These are phyloP conservation scores for Chrysochloris asiatica DNA, from an alignment of 2,113 vertebrate species.

Conservation along the genomic window DNA sequence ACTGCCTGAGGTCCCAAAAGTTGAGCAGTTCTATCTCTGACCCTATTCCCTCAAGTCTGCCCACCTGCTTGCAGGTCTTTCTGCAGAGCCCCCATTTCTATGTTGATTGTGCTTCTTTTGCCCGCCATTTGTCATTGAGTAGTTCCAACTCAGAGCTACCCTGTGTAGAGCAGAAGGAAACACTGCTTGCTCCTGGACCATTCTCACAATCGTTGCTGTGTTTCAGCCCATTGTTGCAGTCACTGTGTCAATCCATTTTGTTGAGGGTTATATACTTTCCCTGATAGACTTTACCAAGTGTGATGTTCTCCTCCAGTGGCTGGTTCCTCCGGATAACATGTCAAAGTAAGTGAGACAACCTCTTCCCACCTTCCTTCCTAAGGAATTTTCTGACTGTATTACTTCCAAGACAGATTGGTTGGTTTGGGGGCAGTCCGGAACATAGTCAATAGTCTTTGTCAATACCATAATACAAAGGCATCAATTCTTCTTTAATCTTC, in stretches of 20 bases:
- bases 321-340: no score
- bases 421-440: no score
- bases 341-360: no score
- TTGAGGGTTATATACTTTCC: neutral
- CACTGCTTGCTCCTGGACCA: neutral
- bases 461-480: no score
- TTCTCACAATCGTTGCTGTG: neutral
- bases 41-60: neutral
- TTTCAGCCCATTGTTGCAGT: neutral
- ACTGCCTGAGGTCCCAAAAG: no score
- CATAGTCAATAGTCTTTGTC: no score
- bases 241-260: neutral
- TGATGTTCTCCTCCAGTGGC: neutral
- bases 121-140: neutral
- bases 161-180: neutral
- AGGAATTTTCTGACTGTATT: no score
- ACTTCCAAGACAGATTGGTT: no score
- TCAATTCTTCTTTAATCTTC: no score
- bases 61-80: rapidly evolving
- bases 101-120: neutral
- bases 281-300: neutral
- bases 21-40: neutral
- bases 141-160: neutral
- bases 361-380: no score
- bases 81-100: neutral